phyloP scores from a whole-genome alignment of 2,888 invertebrate species.

The Temnothorax unifasciatus region DNA sequence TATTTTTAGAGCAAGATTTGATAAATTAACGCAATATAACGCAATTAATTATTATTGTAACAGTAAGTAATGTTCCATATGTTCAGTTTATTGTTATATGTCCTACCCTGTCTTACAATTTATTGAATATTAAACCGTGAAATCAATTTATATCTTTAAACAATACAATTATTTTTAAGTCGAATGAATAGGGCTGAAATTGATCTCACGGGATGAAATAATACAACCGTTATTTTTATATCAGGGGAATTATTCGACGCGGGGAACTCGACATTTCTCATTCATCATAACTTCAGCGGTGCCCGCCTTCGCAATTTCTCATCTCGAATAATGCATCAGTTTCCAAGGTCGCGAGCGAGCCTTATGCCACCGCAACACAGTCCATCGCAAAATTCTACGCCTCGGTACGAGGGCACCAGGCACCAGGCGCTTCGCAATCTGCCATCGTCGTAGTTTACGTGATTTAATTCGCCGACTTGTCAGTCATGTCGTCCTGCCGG shows the following conservation, averaged over 20 bases:
- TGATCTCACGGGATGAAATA: constrained; percentile 27
- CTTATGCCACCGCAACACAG: constrained; percentile 26
- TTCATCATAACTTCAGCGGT: constrained; percentile 49
- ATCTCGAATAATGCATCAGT: constrained; percentile 53
- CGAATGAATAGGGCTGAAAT: constrained; percentile 14
- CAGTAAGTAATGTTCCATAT: not conserved
- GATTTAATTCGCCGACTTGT: constrained; percentile 33
- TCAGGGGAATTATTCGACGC: constrained; percentile 39
- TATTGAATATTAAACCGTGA: not conserved
- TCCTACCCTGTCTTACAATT: not conserved
- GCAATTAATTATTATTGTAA: not conserved
- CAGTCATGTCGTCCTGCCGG: constrained; percentile 40
- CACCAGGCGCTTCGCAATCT: constrained; percentile 9
- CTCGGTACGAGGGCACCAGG: not conserved
- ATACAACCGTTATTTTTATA: constrained; percentile 53
- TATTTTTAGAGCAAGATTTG: not conserved
- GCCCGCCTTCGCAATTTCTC: constrained; percentile 53
- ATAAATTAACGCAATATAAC: constrained; percentile 3
- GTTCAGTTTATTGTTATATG: not conserved
- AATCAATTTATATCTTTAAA: constrained; percentile 31
- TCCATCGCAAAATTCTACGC: constrained; percentile 32
- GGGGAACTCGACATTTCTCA: constrained; percentile 40
- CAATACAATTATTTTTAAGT: constrained; percentile 37
- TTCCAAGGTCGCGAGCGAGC: constrained; percentile 40
- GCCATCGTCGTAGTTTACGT: constrained; percentile 30